Evolutionary conservation across 2,888 invertebrate genomes (phyloP), one percentile per base, ranked within the genome.

Genomic region (Ferdinandea cuprea): DNA sequence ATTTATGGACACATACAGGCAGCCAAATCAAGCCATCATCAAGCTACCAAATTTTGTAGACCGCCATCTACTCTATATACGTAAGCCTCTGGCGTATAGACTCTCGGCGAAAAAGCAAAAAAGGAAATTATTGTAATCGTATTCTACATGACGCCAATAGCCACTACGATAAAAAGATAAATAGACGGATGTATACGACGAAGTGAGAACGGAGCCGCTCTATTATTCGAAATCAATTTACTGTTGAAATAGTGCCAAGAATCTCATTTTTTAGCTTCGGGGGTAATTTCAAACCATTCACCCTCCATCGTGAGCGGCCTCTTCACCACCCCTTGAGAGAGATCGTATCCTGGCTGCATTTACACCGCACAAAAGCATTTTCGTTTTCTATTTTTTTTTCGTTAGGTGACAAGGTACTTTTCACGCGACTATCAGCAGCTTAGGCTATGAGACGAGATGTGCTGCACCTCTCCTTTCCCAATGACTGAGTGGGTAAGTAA

Each of bases 191-290:
- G 19, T 3, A 9, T 15, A 9, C 21, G 15, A 30, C 40, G 65
- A 50, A 63, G 48, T 56, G 54, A 40, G 46, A 21, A 11, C 5
- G 44, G 40, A 65, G 65, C 71, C 46, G 58, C 37, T 81, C 87
- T 87, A 87, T 89, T 89, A 88, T 88, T 88, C 87, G 87, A 89
- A 89, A 89, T 89, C 89, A 89, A 89, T 89, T 89, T 88, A 88
- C 87, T 88, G 88, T 89, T 89, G 89, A 89, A 89, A 88, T 88
- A 88, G 87, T 89, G 89, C 89, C 89, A 89, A 89, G 87, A 89
- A 88, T 89, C 88, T 88, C 86, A 89, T 89, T 88, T 89, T 88
- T 87, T 86, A 77, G 77, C 81, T 71, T 80, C 56, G 30, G 58
- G 74, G 66, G 80, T 74, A 74, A 80, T 80, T 74, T 80, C 54